Percentiles rank a stretch among this genome's conserved stretches.
These are phyloP conservation scores for Chelidonichthys spinosus DNA, from an alignment of 2,797 vertebrate species.

Conservation along the genomic window DNA sequence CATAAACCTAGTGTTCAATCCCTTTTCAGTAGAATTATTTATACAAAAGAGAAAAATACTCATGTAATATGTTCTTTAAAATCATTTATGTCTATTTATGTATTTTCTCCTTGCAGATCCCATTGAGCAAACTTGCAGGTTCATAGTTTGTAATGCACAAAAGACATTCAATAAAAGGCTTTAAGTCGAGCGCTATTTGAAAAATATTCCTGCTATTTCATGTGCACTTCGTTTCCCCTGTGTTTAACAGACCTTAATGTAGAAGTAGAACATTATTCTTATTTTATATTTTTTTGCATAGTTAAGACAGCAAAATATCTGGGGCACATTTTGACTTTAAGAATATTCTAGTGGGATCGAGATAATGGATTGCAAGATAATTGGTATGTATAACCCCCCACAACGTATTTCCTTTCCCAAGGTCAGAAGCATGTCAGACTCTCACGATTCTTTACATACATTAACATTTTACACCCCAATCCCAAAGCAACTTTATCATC, in stretches of 20 bases:
- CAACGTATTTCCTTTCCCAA: constrained; percentile 2
- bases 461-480: not conserved
- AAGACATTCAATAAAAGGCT: not conserved
- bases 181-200: not conserved
- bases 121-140: constrained; percentile 14
- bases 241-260: not conserved
- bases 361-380: not conserved
- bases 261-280: not conserved
- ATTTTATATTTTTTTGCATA: constrained; percentile 28
- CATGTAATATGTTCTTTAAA: constrained; percentile 21
- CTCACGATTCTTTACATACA: constrained; percentile 10
- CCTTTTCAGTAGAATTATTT: constrained; percentile 46
- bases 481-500: constrained; percentile 30
- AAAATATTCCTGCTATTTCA: constrained; percentile 5
- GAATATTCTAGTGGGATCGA: not conserved
- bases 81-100: constrained; percentile 13
- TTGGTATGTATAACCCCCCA: not conserved
- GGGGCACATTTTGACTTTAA: constrained; percentile 3
- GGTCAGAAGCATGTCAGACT: constrained; percentile 8
- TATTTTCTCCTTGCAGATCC: constrained; percentile 28
- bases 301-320: constrained; percentile 6
- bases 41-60: constrained; percentile 18
- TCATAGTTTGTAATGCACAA: not conserved
- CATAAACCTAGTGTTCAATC: constrained; percentile 32
- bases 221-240: not conserved